phyloP scores from a whole-genome alignment of 2,113 vertebrate genomes.

The Rhabdomys dilectus region DNA sequence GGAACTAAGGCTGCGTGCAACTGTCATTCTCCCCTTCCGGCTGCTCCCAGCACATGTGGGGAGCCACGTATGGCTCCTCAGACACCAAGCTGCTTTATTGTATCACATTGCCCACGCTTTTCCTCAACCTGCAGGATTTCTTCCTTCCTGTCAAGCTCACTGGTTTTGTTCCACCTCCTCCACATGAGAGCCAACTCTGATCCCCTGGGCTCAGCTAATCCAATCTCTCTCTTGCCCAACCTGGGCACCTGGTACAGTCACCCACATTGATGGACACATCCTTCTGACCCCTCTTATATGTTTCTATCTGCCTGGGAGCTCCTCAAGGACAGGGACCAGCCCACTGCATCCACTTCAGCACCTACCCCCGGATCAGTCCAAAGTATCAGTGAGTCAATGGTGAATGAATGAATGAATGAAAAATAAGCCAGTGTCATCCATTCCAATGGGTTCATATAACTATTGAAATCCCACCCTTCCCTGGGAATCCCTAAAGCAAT shows the following conservation, averaged over 20 bases:
- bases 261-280: neutral
- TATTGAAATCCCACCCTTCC: neutral
- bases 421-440: neutral
- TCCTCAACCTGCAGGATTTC: neutral
- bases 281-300: neutral
- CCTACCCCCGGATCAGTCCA: neutral
- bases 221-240: neutral
- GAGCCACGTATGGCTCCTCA: neutral
- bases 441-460: neutral
- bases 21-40: neutral
- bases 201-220: neutral
- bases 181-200: neutral
- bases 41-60: no score
- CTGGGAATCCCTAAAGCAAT: neutral
- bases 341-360: neutral
- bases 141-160: neutral
- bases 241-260: neutral
- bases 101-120: rapidly evolving
- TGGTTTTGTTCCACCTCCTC: neutral
- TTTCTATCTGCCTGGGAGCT: neutral
- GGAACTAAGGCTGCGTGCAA: neutral
- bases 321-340: neutral
- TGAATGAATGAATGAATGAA: neutral
- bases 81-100: rapidly evolving
- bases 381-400: neutral